Conservation (phyloP, 2,797 vertebrate species). For the Lutjanus campechanus region DNA sequence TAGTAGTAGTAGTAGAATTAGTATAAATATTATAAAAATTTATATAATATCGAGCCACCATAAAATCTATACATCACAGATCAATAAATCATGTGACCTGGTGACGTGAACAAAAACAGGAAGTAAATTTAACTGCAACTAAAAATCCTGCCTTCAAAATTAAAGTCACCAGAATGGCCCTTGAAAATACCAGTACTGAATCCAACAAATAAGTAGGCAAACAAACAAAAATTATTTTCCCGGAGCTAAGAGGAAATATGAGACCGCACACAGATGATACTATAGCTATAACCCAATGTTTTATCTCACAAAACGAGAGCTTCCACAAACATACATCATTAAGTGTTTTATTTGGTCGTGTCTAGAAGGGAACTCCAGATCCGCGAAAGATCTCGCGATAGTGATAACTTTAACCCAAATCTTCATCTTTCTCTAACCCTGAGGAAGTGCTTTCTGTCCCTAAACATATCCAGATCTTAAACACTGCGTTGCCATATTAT, state of each 20-base stretch:
- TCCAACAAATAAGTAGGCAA: accelerated
- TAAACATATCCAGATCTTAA: too few relatives aligned
- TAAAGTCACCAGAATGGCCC: slow-evolving; percentile 2
- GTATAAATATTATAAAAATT: neutral
- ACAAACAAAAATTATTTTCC: neutral
- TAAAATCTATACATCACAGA: neutral
- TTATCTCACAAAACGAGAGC: neutral
- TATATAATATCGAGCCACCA: neutral
- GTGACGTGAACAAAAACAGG: slow-evolving; percentile 21
- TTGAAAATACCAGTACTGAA: neutral
- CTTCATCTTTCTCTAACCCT: too few relatives aligned
- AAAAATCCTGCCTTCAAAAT: slow-evolving; percentile 55
- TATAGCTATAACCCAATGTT: accelerated
- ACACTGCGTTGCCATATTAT: too few relatives aligned
- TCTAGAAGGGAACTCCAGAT: too few relatives aligned
- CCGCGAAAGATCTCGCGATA: too few relatives aligned
- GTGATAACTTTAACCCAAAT: too few relatives aligned
- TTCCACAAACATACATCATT: accelerated
- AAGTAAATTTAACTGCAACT: slow-evolving; percentile 1
- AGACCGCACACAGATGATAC: accelerated
- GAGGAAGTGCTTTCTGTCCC: too few relatives aligned
- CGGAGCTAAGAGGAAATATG: accelerated
- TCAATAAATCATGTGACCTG: slow-evolving; percentile 37
- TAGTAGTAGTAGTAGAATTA: neutral
- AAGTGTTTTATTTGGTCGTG: slow-evolving; percentile 42